Evolutionary conservation across 2,797 vertebrate genomes (phyloP).

Genomic region (Propithecus deckenii): DNA sequence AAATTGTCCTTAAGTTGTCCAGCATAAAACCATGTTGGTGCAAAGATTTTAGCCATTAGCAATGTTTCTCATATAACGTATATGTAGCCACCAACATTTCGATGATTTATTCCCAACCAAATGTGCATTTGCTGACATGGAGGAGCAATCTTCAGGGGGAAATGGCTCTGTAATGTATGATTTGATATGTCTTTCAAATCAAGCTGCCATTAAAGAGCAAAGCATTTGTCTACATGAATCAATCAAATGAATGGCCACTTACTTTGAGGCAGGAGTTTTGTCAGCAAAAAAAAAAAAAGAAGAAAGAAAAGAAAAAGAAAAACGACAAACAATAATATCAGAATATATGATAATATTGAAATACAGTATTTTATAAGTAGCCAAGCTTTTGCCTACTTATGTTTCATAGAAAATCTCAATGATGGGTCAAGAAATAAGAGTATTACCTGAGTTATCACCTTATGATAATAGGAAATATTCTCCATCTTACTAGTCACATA

Average conservation of each 20-base stretch:
- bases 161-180: neutral
- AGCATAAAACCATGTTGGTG: neutral
- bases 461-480: neutral
- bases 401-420: neutral
- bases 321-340: neutral
- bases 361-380: neutral
- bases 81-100: neutral
- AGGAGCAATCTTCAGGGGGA: neutral
- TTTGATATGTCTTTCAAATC: neutral
- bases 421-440: neutral
- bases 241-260: neutral
- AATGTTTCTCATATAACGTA: neutral
- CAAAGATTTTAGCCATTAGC: neutral
- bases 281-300: neutral
- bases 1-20: constrained; percentile 41
- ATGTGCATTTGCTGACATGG: neutral
- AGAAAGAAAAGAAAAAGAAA: too few relatives aligned
- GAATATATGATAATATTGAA: neutral
- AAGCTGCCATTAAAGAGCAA: neutral
- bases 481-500: neutral
- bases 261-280: neutral
- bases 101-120: constrained; percentile 28
- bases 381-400: neutral
- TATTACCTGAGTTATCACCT: neutral
- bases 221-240: neutral